Percentiles rank a stretch among this genome's conserved stretches.
phyloP scores from a whole-genome alignment of 1,140 invertebrate species.

The Augochlora pura region DNA sequence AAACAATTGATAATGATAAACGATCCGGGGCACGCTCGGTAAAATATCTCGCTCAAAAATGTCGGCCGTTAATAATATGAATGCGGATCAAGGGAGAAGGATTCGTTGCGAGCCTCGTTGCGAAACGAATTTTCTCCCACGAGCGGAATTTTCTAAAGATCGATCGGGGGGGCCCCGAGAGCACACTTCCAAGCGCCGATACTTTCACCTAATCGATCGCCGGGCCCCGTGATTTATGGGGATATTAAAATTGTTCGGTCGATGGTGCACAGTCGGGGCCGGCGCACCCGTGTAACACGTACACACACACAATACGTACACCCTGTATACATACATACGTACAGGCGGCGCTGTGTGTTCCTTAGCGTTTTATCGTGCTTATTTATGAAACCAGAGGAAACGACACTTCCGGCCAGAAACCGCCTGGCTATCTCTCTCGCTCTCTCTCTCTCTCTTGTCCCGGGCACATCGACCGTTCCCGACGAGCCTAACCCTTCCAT shows the following conservation, averaged over 20 bases:
- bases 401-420: constrained; percentile 3
- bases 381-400: constrained; percentile 3
- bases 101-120: too few species aligned
- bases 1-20: too few species aligned
- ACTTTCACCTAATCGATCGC: constrained; percentile 3
- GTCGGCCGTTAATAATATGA: too few species aligned
- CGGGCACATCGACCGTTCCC: background rate
- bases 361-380: constrained; percentile 5
- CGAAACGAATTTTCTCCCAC: background rate
- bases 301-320: too few species aligned
- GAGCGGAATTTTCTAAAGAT: background rate
- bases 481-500: background rate
- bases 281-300: too few species aligned
- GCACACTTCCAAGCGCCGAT: background rate
- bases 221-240: background rate
- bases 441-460: background rate
- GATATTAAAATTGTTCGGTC: background rate
- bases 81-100: too few species aligned
- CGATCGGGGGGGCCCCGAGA: background rate
- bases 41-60: too few species aligned
- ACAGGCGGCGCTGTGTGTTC: background rate
- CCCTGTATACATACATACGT: too few species aligned
- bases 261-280: background rate
- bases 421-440: background rate
- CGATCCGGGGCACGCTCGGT: too few species aligned